Evolutionary conservation across 2,888 invertebrate genomes (phyloP).

Genomic region (Electrophaes corylata): DNA sequence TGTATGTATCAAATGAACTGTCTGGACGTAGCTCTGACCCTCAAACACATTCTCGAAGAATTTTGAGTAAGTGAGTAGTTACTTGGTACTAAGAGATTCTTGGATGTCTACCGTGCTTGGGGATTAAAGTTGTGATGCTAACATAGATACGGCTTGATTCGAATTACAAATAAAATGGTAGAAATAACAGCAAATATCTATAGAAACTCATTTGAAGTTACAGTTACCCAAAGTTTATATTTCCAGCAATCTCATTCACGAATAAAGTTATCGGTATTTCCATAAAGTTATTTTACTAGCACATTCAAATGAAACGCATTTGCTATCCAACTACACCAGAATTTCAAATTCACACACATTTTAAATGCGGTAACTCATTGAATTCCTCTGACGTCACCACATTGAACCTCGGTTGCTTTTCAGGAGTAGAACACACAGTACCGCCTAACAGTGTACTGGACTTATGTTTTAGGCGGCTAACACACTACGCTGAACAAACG

Average conservation of each 20-base stretch:
- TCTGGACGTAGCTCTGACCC: too few species aligned
- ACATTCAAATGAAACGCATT: constrained; percentile 21
- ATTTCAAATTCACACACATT: constrained; percentile 25
- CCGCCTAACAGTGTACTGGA: neutral
- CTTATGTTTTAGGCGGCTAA: neutral
- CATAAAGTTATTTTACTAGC: neutral
- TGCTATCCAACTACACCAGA: constrained; percentile 18
- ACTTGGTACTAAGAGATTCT: too few species aligned
- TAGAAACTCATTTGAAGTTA: too few species aligned
- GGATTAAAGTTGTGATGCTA: too few species aligned
- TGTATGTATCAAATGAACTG: too few species aligned
- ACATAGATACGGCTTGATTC: too few species aligned
- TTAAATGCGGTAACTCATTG: constrained; percentile 30
- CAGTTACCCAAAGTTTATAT: neutral
- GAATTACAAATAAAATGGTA: too few species aligned
- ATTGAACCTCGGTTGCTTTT: constrained; percentile 21
- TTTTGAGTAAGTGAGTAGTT: too few species aligned
- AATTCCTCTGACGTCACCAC: constrained; percentile 25
- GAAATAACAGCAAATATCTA: too few species aligned
- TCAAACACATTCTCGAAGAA: too few species aligned
- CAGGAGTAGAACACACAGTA: neutral
- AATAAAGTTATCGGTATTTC: neutral
- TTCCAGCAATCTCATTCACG: neutral
- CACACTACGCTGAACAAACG: neutral
- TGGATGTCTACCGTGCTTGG: too few species aligned